Evolutionary conservation across 2,797 vertebrate genomes (phyloP), one percentile per base, ranked within the genome.

Genomic region (Syncerus caffer): DNA sequence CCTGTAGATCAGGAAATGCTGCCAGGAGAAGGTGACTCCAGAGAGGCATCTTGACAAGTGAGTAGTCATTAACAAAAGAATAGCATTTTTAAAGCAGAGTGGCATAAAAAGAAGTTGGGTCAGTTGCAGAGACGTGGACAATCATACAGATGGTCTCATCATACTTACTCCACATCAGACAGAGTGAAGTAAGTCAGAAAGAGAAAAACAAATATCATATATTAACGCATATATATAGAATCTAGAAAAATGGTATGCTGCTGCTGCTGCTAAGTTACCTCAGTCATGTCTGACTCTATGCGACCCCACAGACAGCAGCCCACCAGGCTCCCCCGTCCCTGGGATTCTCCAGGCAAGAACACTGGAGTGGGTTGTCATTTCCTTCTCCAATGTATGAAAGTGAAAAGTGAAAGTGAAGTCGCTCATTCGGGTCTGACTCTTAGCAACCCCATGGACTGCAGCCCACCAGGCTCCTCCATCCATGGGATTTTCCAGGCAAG

Each of bases 281-380:
- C 60, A 62, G 60, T 3, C 1, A 14, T 62, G 60, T 7, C 6
- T 0, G 3, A 62, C 29, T 31, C 29, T 62, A 3, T 31, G 29
- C 0, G 0, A 62, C 29, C 13, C 29, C 60, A 31, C 7, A 7
- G 14, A 62, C 3, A 0, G 1, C 29, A 62, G 14, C 29, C 29
- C 29, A 31, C 60, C 29, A 62, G 60, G 29, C 58, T 60, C 13
- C 2, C 27, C 13, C 2, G 0, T 15, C 58, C 27, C 58, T 3
- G 27, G 27, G 27, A 15, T 15, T 60, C 58, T 60, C 58, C 58
- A 60, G 58, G 27, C 58, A 60, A 60, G 27, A 60, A 60, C 27
- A 31, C 0, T 60, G 58, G 27, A 60, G 58, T 29, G 58, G 58
- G 27, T 29, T 60, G 58, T 58, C 58, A 60, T 31, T 60, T 14